phyloP scores from a whole-genome alignment of 2,888 invertebrate species.

The Stenurella melanura region DNA sequence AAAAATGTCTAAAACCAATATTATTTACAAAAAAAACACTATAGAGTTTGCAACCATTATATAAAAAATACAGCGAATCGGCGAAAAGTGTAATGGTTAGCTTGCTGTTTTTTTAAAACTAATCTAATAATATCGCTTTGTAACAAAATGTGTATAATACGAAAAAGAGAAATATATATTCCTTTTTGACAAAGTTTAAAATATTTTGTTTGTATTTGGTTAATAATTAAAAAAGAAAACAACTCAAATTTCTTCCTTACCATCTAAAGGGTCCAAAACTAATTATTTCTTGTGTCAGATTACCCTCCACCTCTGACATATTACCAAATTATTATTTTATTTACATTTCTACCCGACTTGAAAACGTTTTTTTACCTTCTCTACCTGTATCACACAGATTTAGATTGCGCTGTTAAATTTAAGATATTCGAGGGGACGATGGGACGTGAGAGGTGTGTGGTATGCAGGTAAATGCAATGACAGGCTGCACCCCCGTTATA shows the following conservation, averaged over 20 bases:
- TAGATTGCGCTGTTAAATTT: constrained; percentile 42
- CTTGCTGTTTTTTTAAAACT: no score
- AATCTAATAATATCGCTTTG: no score
- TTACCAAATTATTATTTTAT: constrained; percentile 34
- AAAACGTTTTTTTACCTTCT: constrained; percentile 29
- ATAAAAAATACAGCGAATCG: no score
- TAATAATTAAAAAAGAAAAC: not conserved
- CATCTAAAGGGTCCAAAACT: constrained; percentile 8
- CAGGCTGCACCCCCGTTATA: constrained; percentile 68
- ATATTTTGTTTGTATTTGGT: not conserved
- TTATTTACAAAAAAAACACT: no score
- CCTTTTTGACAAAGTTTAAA: no score
- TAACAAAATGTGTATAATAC: no score
- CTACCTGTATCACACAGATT: constrained; percentile 44
- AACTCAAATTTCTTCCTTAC: not conserved
- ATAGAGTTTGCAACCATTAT: no score
- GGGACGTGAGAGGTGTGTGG: constrained; percentile 55
- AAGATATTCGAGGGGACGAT: constrained; percentile 39
- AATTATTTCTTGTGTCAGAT: constrained; percentile 16
- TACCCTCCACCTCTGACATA: constrained; percentile 1
- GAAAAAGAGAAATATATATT: no score
- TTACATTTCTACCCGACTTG: constrained; percentile 32
- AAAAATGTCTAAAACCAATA: no score
- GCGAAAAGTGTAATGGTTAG: no score
- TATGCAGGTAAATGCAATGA: constrained; percentile 71